Base-by-base conservation (phyloP, 2,113 vertebrate species). In the Orcinus orca region DNA sequence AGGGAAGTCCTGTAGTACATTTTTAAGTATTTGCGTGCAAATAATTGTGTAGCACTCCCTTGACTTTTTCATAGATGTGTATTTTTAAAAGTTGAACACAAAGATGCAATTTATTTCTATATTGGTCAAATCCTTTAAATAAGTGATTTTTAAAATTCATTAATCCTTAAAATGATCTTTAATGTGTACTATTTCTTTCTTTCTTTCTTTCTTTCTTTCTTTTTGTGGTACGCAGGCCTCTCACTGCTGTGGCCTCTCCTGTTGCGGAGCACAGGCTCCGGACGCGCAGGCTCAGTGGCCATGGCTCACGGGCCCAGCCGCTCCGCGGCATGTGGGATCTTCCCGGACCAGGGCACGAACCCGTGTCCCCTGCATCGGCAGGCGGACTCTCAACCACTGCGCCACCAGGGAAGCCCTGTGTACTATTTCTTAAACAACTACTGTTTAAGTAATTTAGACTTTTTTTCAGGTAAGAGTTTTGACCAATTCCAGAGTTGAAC, bases 101-200 rank as follows among this genome's bases (percentile, higher is more conserved):
- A 87, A 80, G 25, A 80, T 38, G 33, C 3, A 86, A 41, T 77
- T 90, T 84, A 67, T 92, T 96, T 86, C 44, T 71, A 47, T 77
- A 77, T 3, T 93, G 44, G 31, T 21, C 29, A 92, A 92, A n/a
- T 67, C 38, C 55, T 92, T 88, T 68, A 55, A 88, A 76, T 88
- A 47, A 62, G 6, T 82, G 44, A 71, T 41, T 84, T 73, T 73
- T 85, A 62, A 67, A 11, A 81, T 53, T 15, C 26, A 87, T 87
- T 71, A 93, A 84, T 94, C 36, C 26, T 94, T 60, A 63, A 63
- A 91, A 86, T 77, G 14, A 74, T 76, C 33, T 93, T 91, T 76
- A 97, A 53, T 62, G 15, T 80, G 3, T 62, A 94, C 23, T 53
- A 90, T 29, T 87, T 90, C 41, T 96, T 93, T 90, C 41, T 96